Evolutionary conservation across 37 sponge, comb jelly and placozoan genomes (phyloP).

Genomic region (Tethya wilhelma): DNA sequence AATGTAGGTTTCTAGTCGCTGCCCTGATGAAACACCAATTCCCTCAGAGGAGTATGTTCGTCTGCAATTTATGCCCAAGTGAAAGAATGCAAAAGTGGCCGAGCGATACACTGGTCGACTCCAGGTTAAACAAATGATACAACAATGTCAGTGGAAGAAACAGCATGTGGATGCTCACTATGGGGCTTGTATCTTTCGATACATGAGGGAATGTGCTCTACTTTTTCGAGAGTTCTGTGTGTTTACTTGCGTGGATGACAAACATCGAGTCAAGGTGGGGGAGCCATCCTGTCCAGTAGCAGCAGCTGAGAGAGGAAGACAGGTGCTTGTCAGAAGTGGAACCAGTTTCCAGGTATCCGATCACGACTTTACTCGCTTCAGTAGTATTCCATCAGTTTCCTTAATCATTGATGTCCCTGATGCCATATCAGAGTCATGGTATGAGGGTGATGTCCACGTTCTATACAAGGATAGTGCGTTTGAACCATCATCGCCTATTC

Average conservation of each 20-base stretch:
- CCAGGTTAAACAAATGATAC: conserved; percentile 31
- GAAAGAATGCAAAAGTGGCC: not conserved
- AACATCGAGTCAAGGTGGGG: conserved; percentile 54
- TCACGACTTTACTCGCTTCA: conserved; percentile 58
- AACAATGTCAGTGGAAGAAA: conserved; percentile 21
- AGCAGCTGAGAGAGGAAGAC: conserved; percentile 41
- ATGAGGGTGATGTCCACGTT: conserved; percentile 33
- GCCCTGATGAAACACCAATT: conserved; percentile 3
- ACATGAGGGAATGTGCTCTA: conserved; percentile 33
- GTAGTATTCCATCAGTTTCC: conserved; percentile 17
- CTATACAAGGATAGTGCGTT: conserved; percentile 38
- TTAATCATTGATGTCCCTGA: conserved; percentile 42
- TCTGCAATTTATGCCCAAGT: conserved; percentile 36
- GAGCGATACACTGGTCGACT: conserved; percentile 35
- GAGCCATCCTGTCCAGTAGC: conserved; percentile 64
- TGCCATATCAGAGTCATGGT: conserved; percentile 38
- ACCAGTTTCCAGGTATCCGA: conserved; percentile 1
- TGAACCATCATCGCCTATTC: conserved; percentile 54
- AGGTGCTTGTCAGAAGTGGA: conserved; percentile 6
- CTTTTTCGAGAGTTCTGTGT: not conserved
- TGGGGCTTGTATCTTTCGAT: conserved; percentile 27
- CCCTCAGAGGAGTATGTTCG: conserved; percentile 18
- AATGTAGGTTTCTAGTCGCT: no score
- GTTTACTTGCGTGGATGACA: conserved; percentile 47
- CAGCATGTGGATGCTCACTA: conserved; percentile 41